Evolutionary conservation across 2,888 invertebrate genomes (phyloP).

Genomic region (Xanthorhoe designata): DNA sequence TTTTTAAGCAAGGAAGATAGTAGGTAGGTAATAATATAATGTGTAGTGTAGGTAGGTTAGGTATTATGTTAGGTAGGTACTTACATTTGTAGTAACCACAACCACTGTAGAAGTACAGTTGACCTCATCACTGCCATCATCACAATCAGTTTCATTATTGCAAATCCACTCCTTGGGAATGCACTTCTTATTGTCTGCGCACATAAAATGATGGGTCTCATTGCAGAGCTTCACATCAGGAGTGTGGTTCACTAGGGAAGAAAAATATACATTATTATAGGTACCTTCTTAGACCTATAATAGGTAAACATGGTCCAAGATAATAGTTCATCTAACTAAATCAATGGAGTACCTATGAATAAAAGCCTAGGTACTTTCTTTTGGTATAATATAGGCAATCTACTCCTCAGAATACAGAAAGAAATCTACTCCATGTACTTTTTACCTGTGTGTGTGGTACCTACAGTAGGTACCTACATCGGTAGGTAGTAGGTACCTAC

Average conservation of each 20-base stretch:
- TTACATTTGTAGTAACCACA: constrained; percentile 50
- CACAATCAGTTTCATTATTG: constrained; percentile 88
- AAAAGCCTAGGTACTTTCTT: too few species aligned
- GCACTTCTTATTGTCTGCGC: constrained; percentile 86
- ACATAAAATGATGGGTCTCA: constrained; percentile 83
- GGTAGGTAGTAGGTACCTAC: not conserved
- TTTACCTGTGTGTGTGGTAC: too few species aligned
- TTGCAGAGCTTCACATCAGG: constrained; percentile 62
- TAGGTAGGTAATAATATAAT: too few species aligned
- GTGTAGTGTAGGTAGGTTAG: not conserved
- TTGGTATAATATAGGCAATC: too few species aligned
- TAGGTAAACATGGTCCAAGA: too few species aligned
- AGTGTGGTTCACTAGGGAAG: constrained; percentile 51
- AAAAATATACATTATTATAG: not conserved
- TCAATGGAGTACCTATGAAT: too few species aligned
- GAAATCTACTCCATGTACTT: too few species aligned
- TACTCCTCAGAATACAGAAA: too few species aligned
- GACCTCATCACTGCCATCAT: constrained; percentile 88
- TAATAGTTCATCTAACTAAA: too few species aligned
- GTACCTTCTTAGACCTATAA: not conserved
- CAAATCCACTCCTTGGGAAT: constrained; percentile 90
- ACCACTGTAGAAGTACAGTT: constrained; percentile 56
- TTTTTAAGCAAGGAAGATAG: too few species aligned
- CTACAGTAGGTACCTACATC: too few species aligned
- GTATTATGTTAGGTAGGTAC: constrained; percentile 29